Evolutionary conservation across 2,888 invertebrate species (phyloP), one percentile per base, ranked within the genome.

Genomic region (Hypselothyrea guttata): DNA sequence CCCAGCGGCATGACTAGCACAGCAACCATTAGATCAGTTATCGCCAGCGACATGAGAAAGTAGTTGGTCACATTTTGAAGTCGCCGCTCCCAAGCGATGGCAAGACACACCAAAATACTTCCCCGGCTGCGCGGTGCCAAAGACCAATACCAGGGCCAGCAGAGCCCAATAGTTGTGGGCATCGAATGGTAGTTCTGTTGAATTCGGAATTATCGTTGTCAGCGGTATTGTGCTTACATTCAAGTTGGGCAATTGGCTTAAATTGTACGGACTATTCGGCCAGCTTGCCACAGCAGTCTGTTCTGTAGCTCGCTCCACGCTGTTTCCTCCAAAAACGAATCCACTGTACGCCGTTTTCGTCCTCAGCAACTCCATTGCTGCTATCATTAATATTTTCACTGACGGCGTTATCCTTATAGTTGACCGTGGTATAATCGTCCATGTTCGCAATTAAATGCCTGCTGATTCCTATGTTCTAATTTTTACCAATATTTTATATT

Each of bases 21-120:
- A 37, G 97, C 97, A 1, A 98, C 98, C 91, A 98, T 94, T 44
- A 98, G 92, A 90, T 98, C 98, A 9, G 98, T 98, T 72, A 98
- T 95, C 49, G 98, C 98, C 87, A 98, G 90, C 4, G 98, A 98
- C 94, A 98, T 95, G 86, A 98, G 92, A 88, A 98, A 98, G 90
- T 98, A 98, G 91, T 98, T 98, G 84, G 98, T 98, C 60, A 98
- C 97, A 91, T 97, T 98, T 90, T 98, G 98, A 61, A 98, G 91
- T 11, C 97, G 92, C 54, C 96, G 93, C 89, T 98, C 98, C 93
- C 96, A 94, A 68, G 95, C 94, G 82, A 98, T 97, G 16, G 98
- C 98, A 77, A 98, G 90, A 86, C 98, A 98, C 42, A 98, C 98
- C 59, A 98, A 91, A 35, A 97, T 95, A 90, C 98, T 98, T 1